phyloP scores from a whole-genome alignment of 2,797 vertebrate species.

The Pempheris klunzingeri region DNA sequence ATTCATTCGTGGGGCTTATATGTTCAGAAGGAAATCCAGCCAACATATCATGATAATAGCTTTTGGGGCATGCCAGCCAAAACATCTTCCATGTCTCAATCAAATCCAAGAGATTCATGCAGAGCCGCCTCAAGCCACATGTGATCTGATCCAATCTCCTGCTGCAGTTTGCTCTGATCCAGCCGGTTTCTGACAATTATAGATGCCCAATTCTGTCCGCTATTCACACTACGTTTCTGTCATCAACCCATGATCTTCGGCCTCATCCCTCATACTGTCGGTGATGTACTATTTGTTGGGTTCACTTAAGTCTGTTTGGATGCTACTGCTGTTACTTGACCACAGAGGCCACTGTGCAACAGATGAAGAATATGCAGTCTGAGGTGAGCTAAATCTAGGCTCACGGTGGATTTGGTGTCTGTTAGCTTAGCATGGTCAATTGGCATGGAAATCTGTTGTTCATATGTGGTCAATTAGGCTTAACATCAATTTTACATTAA shows the following conservation, averaged over 20 bases:
- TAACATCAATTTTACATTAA: background rate
- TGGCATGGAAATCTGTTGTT: background rate
- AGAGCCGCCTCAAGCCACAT: background rate
- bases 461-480: background rate
- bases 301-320: background rate
- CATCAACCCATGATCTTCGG: slow-evolving; percentile 11
- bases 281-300: background rate
- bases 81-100: background rate
- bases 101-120: background rate
- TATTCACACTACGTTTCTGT: background rate
- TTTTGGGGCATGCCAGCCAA: background rate
- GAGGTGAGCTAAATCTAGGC: background rate
- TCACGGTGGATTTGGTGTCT: background rate
- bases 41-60: background rate
- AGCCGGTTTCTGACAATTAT: background rate
- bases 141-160: background rate
- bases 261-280: background rate
- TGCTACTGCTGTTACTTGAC: background rate
- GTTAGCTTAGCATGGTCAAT: background rate
- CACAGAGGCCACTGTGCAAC: background rate
- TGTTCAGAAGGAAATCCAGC: background rate
- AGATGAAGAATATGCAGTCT: background rate
- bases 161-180: background rate
- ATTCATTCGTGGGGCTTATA: background rate
- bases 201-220: background rate